phyloP scores from a whole-genome alignment of 2,113 vertebrate genomes.

The Australoheros scitulus region DNA sequence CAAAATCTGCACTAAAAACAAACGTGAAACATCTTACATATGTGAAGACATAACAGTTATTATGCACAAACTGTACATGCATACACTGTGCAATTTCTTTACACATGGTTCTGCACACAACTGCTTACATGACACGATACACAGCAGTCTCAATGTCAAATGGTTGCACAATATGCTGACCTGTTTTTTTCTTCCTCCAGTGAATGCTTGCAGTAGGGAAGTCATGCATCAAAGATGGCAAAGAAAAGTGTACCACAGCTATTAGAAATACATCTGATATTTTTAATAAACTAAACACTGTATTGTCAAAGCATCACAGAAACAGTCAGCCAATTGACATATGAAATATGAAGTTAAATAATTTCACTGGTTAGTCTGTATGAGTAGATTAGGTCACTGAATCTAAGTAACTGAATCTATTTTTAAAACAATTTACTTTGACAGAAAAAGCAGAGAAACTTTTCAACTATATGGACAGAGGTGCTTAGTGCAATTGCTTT shows the following conservation, averaged over 20 bases:
- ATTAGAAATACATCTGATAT: constrained; percentile 33
- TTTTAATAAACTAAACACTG: constrained; percentile 31
- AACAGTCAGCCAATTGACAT: neutral
- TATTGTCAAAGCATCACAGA: constrained; percentile 6
- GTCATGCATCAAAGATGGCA: constrained; percentile 54
- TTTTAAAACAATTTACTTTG: neutral
- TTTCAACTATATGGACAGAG: constrained; percentile 4
- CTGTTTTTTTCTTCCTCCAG: constrained; percentile 58
- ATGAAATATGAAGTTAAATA: neutral
- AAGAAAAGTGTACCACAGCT: constrained; percentile 50
- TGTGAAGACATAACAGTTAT: neutral
- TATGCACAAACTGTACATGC: neutral
- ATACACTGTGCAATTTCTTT: constrained; percentile 4
- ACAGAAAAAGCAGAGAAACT: neutral
- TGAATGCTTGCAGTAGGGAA: constrained; percentile 49
- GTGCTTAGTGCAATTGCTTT: constrained; percentile 39
- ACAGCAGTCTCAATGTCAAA: constrained; percentile 41
- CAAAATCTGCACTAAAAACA: constrained; percentile 16
- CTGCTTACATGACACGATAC: constrained; percentile 27
- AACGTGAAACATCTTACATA: neutral
- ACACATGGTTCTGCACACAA: constrained; percentile 33
- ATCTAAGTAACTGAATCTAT: neutral
- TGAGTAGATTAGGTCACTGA: neutral
- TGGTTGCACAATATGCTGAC: constrained; percentile 72
- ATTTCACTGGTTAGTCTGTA: neutral